A percentile compares a stretch with the other conserved stretches of the same genome.
Conservation (phyloP, 2,888 invertebrate species). For the Andrena fulva region DNA sequence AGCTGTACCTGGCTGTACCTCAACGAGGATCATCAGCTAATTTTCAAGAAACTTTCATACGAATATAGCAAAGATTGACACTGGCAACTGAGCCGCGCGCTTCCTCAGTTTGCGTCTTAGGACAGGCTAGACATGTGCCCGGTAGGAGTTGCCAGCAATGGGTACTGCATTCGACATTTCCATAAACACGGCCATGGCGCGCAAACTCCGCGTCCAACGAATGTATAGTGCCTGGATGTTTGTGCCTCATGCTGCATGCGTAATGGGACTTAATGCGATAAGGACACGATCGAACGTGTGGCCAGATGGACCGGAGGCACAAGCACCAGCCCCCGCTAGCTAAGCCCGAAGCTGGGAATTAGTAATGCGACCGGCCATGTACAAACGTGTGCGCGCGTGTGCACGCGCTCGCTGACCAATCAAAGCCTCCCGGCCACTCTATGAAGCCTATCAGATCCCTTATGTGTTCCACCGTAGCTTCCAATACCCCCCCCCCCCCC, state of each 20-base stretch:
- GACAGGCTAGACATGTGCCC: background rate
- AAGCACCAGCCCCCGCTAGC: constrained; percentile 47
- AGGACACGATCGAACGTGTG: constrained; percentile 34
- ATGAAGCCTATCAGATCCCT: constrained; percentile 74
- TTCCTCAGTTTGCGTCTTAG: background rate
- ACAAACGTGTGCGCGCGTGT: constrained; percentile 66
- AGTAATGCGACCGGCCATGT: constrained; percentile 74
- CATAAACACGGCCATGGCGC: background rate
- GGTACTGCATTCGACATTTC: background rate
- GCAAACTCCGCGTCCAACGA: background rate
- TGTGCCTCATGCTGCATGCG: background rate
- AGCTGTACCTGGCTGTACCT: background rate
- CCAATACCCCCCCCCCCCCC: constrained; percentile 9
- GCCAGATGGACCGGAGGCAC: constrained; percentile 49
- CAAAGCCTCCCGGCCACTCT: constrained; percentile 75
- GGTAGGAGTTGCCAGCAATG: background rate
- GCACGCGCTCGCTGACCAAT: constrained; percentile 77
- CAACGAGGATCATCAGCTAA: background rate
- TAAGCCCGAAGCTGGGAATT: constrained; percentile 77
- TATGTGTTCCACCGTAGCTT: constrained; percentile 63
- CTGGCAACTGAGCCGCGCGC: background rate
- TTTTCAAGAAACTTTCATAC: background rate
- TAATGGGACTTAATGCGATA: constrained; percentile 50
- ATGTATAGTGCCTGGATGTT: constrained; percentile 9
- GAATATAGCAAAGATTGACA: background rate